Evolutionary conservation across 2,797 vertebrate species (phyloP), one percentile per base, ranked within the genome.

Genomic region (Sebastes dallii): DNA sequence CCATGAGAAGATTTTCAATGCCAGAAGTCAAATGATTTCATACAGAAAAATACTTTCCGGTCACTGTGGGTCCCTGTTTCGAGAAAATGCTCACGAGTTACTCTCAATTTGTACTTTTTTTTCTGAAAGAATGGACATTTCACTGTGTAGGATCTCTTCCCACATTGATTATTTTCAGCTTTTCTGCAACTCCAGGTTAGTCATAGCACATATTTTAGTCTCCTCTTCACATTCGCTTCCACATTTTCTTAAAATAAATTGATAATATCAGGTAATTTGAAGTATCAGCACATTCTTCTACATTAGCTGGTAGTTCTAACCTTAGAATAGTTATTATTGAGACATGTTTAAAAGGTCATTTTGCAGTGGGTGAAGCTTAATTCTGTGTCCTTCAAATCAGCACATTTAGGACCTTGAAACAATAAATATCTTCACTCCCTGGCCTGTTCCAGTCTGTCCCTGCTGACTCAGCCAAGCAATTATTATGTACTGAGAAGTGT

Each of bases 1-100:
- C 29, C 27, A 20, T 42, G 59, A 72, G 70, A 81, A 32, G 54
- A 56, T 27, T 72, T 81, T 66, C 29, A 76, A 81, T 73, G 20
- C 4, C 42, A 74, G 14, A 75, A 73, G 65, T 74, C 55, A 77
- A 58, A 72, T 52, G 3, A 58, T 73, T 71, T 36, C 46, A 69
- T 50, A 11, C 24, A 72, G 30, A 83, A 85, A 46, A 65, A 69
- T 34, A 60, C 7, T 75, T 58, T 80, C 9, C 36, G 20, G 32
- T 55, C 8, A n/a, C 39, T 7, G 11, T 24, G 20, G 24, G n/a
- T 60, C 50, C 50, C 8, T 22, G n/a, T 29, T 61, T 78, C 20
- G 58, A 39, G 18, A 59, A 70, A 70, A 22, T 2, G n/a, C 18
- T 16, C 10, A 20, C 3, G 2, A 13, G 16, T 42, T 75, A 13